Evolutionary conservation across 2,888 invertebrate genomes (phyloP).

Genomic region (Elysia crispata): DNA sequence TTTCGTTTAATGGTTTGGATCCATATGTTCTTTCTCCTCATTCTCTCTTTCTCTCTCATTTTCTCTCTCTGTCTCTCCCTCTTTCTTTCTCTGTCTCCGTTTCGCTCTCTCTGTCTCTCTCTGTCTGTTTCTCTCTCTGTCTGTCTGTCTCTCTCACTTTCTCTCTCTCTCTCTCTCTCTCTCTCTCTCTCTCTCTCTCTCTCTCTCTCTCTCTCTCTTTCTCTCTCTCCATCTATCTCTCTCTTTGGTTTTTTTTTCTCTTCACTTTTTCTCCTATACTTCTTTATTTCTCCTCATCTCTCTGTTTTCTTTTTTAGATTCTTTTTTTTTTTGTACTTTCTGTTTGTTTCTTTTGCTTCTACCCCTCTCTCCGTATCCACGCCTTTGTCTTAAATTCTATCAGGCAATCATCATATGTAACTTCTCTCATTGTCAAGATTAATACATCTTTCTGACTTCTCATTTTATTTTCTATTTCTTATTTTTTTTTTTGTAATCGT

Average conservation of each 20-base stretch:
- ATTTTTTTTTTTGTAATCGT: not conserved
- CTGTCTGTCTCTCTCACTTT: too few species aligned
- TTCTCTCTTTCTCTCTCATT: conserved; percentile 27
- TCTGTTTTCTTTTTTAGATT: not conserved
- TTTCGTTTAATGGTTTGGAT: not conserved
- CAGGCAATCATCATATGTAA: too few species aligned
- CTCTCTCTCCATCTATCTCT: conserved; percentile 25
- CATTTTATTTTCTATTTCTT: too few species aligned
- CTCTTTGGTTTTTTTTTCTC: too few species aligned
- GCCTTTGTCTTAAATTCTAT: too few species aligned
- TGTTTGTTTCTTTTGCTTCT: not conserved
- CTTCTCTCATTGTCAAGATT: too few species aligned
- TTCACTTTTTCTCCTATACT: too few species aligned
- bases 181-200: conserved; percentile 31
- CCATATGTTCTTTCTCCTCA: conserved; percentile 9
- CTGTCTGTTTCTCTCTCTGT: too few species aligned
- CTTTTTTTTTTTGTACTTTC: not conserved
- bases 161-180: not conserved
- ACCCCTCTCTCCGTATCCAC: too few species aligned
- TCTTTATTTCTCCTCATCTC: too few species aligned
- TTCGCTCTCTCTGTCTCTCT: too few species aligned
- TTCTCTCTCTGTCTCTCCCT: not conserved
- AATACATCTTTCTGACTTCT: too few species aligned
- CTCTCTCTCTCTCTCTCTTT: conserved; percentile 35
- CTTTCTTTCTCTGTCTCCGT: conserved; percentile 33